These are phyloP conservation scores for Heterotis niloticus DNA, from an alignment of 2,113 vertebrate genomes.

Conservation along the genomic window DNA sequence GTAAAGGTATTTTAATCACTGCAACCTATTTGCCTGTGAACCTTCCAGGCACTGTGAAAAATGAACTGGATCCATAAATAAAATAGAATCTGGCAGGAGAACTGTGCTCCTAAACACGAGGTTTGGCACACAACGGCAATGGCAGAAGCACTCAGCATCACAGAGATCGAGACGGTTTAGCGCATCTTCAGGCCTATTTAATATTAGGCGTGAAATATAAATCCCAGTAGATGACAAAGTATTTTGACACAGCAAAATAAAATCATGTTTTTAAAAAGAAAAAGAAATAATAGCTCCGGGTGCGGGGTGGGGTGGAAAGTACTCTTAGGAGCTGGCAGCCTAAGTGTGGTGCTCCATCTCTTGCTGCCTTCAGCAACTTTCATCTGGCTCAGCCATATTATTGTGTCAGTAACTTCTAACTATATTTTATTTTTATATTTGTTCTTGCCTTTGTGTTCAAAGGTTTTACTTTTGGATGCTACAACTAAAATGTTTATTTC, in stretches of 20 bases:
- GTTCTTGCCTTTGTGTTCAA: no score
- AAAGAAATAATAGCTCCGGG: not conserved
- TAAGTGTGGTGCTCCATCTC: not conserved
- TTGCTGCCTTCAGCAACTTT: not conserved
- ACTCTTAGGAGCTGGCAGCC: not conserved
- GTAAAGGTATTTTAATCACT: not conserved
- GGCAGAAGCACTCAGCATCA: not conserved
- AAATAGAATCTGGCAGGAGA: not conserved
- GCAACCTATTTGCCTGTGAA: not conserved
- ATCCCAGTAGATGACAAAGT: not conserved
- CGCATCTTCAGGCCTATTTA: not conserved
- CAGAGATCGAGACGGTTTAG: not conserved
- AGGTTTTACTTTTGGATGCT: not conserved
- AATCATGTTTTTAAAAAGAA: no score
- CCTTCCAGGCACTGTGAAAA: not conserved
- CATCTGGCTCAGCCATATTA: not conserved
- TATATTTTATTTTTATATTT: not conserved
- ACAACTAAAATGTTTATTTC: not conserved
- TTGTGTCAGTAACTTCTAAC: not conserved
- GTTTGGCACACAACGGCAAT: not conserved
- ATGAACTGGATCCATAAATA: not conserved
- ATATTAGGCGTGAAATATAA: not conserved
- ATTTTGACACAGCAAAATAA: slow-evolving; percentile 2
- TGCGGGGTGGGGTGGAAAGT: not conserved
- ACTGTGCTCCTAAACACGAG: not conserved